Evolutionary conservation across 1,140 invertebrate species (phyloP), one percentile per base, ranked within the genome.

Genomic region (Plutomurus gul): DNA sequence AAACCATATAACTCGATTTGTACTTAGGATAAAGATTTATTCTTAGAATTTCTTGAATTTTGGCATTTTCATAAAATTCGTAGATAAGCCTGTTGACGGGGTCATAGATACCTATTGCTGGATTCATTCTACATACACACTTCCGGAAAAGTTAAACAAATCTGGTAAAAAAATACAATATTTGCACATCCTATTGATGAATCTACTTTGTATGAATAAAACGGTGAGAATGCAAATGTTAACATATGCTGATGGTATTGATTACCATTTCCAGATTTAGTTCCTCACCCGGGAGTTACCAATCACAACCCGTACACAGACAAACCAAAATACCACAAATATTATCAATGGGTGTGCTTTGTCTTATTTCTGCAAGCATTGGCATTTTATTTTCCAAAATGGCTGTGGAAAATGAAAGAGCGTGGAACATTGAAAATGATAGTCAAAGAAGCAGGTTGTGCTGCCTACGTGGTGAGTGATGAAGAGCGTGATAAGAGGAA

Each of bases 311-410:
- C 83, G 18, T 82, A 79, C 1, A 30, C 10, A n/a, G 92, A 94
- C 82, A 90, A 93, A 84, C 88, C 93, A n/a, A 93, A 93, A 84
- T 85, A 86, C 16, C 94, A 96, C 87, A 95, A 96, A 84, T 98
- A 97, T 87, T 98, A 97, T 87, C 96, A 98, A 89, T 98, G 95
- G 95, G 94, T 97, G 30, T 95, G 94, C 85, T 95, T 98, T 85
- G 92, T 94, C 77, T 89, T 97, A 16, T 95, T 97, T 86, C 80
- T 88, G 11, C 87, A 88, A 84, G 88, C 87, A 84, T 87, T 92
- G 16, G 84, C 93, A 18, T 94, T 95, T 84, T 93, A 93, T 84
- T 85, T 92, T 25, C 93, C 93, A 0, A 88, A 90, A 1, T 93
- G 91, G 84, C 82, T 95, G 0, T 95, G 93, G 93, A 94, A 93